phyloP scores from a whole-genome alignment of 2,888 invertebrate species.

The Eucera pruinosa region DNA sequence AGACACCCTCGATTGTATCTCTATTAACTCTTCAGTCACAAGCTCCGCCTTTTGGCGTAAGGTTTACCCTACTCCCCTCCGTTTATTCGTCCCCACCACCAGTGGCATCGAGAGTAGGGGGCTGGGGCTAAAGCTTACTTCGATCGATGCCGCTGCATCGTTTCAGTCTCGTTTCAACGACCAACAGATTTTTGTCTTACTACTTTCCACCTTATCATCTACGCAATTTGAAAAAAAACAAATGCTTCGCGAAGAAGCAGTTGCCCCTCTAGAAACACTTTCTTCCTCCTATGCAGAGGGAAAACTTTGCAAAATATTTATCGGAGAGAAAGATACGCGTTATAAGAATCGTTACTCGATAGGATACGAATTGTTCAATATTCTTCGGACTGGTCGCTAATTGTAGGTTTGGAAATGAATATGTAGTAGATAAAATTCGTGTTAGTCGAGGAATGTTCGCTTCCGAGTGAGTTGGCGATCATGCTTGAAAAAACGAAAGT shows the following conservation, averaged over 20 bases:
- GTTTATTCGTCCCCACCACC: slow-evolving; percentile 57
- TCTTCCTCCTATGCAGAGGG: not conserved
- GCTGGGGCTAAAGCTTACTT: slow-evolving; percentile 48
- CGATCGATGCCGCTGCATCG: slow-evolving; percentile 68
- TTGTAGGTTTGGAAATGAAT: not conserved
- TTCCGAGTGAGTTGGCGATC: not conserved
- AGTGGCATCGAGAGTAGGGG: slow-evolving; percentile 55
- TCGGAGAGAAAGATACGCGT: too few species aligned
- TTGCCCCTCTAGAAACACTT: not conserved
- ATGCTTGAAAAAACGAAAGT: slow-evolving; percentile 29
- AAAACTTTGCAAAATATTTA: not conserved
- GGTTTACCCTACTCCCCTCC: slow-evolving; percentile 65
- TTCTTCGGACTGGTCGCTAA: too few species aligned
- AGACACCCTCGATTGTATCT: slow-evolving; percentile 84
- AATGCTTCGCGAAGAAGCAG: too few species aligned
- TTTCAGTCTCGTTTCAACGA: slow-evolving; percentile 48
- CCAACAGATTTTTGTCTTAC: slow-evolving; percentile 37
- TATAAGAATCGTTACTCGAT: not conserved
- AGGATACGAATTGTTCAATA: not conserved
- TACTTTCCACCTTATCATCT: not conserved
- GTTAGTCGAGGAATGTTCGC: not conserved
- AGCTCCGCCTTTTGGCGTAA: slow-evolving; percentile 78
- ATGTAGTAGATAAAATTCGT: not conserved
- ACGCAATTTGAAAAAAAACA: not conserved
- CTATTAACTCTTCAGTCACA: slow-evolving; percentile 81